Base-by-base conservation (phyloP, 2,797 vertebrate genomes). In the Tragopan temminckii region DNA sequence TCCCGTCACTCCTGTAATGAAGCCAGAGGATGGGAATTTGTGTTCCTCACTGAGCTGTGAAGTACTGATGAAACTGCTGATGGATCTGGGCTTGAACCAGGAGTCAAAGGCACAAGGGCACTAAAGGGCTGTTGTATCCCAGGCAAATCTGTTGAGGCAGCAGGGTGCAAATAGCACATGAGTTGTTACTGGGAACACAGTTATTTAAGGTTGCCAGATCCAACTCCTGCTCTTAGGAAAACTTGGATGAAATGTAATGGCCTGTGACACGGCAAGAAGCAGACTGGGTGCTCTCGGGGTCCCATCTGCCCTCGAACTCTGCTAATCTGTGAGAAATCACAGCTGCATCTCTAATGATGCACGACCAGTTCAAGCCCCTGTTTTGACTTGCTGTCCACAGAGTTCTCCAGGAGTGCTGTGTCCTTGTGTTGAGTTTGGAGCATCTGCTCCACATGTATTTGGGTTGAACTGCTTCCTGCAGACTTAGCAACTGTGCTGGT, bases 21-120 rank as follows among this genome's bases (percentile, higher is more conserved):
- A 84, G 67, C 63, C 81, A 87, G 82, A 68, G 64, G 82, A 61
- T 85, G 64, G 31, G 81, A 43, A 85, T 87, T 24, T 8, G 40
- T 74, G 57, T 40, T 43, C 42, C 64, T 64, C 7, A 3, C 89
- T 62, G 67, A 69, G 59, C 74, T 92, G 74, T 0, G 0, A 52
- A 40, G 16, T 1, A 1, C 45, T 77, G 68, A 76, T 72, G 63
- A 12, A 80, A n/a, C 9, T 20, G 27, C 33, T 57, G 81, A 24
- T 38, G 75, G 31, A 23, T 63, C 76, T 43, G 68, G 75, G 68
- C 42, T 84, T 14, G 46, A 72, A 25, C 43, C 9, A 1, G 27
- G 45, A 81, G 57, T 43, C 24, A 9, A 14, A 80, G 24, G n/a
- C 61, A 52, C 61, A 6, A 8, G 46, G 76, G 15, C 43, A 38